Evolutionary conservation across 2,797 vertebrate species (phyloP), one percentile per base, ranked within the genome.

Genomic region (Eidolon dupreanum): DNA sequence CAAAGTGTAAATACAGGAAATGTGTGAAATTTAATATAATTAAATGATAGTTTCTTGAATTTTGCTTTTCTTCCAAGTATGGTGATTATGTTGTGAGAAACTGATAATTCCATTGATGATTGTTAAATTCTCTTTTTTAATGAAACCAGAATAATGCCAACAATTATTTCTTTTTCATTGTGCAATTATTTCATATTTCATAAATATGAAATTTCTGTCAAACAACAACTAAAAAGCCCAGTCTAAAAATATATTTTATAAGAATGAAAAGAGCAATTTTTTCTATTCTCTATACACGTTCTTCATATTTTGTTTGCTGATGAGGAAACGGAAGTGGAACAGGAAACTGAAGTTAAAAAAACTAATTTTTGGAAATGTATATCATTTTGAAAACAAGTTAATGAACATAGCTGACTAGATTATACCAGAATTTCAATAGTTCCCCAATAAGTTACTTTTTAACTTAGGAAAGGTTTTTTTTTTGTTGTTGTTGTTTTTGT

Each of bases 301-400:
- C 55, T 63, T 89, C 22, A 1, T 31, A 74, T 90, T 20, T 89
- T 85, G 3, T 31, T 79, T 81, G 5, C 31, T 51, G 26, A 65
- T 33, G 63, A 12, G 66, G 36, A 91, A 95, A 90, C 33, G 41
- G n/a, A 85, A 87, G 26, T n/a, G 24, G 3, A 24, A 61, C 43
- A 28, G 4, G 28, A 89, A 53, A 7, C 3, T 70, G n/a, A 84
- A 49, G 22, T 71, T 84, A 75, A 88, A 79, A 90, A 78, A 78
- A 19, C 2, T 0, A 90, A 90, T 90, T 65, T 77, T 78, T 38
- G 82, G 19, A 94, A 82, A 81, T 89, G 7, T 0, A 19, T 94
- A 65, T 90, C 28, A 81, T 51, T 90, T 70, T 92, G 33, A n/a
- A 82, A 97, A 97, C 91, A 97, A 41, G 88, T 89, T 88, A 43